Base-by-base conservation (phyloP, 1,140 invertebrate species). In the Probaryconus sp. region DNA sequence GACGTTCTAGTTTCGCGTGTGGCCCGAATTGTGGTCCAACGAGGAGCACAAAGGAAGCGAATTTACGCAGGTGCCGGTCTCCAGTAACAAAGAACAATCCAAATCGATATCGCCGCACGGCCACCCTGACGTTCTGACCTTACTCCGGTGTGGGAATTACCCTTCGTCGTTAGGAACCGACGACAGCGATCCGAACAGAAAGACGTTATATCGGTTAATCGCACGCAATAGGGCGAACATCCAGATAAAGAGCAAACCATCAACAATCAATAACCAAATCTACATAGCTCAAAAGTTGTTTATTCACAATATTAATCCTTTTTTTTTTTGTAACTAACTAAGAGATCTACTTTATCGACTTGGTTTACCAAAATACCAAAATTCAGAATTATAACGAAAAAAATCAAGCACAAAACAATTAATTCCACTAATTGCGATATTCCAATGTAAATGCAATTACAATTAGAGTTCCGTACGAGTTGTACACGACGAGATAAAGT, bases 111-210 rank as follows among this genome's bases (percentile, higher is more conserved):
- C 5, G 53, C 56, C 65, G 65, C 43, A 33, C 55, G 58, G 21
- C 48, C 21, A 50, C 42, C 33, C 16, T 56, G 45, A 13, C 26
- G 33, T 69, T 67, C 60, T n/a, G 33, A 6, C 45, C 42, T 67
- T 26, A 21, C 63, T 40, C 56, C 65, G 40, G 56, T 69, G 60
- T 77, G 75, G 77, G 78, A 78, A 79, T 79, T 67, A 78, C 38
- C 47, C 63, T 18, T 35, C 30, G 75, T 77, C 55, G 70, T 79
- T 80, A 77, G 61, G 64, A 75, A 53, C 69, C 31, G 61, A 71
- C 38, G 51, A 64, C 51, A 68, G 24, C 33, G 53, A 76, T 64
- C 28, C 56, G 31, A 26, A 37, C 17, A 43, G 35, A 21, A 56
- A 56, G 38, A 42, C 26, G 28, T 31, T 43, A 51, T 64, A 21